These are phyloP conservation scores for Corynorhinus townsendii DNA, from an alignment of 2,113 vertebrate genomes.

Conservation along the genomic window DNA sequence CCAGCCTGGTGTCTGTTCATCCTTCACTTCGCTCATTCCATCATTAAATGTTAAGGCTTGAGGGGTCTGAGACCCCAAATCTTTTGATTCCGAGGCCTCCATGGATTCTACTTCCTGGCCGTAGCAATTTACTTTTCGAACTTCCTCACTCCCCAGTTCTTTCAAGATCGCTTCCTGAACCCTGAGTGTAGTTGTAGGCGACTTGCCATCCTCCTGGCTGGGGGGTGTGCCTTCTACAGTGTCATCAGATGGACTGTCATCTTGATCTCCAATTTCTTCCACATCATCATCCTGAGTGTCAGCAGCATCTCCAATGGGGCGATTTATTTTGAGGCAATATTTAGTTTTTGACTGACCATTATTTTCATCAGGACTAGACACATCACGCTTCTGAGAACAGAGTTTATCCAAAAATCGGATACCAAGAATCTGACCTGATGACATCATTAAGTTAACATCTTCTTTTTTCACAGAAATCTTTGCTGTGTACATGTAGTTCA, in stretches of 20 bases:
- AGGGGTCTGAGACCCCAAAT: conserved; percentile 90
- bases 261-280: conserved; percentile 95
- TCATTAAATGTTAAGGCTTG: conserved; percentile 94
- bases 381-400: conserved; percentile 95
- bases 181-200: conserved; percentile 87
- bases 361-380: conserved; percentile 90
- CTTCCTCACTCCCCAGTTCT: conserved; percentile 96
- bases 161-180: conserved; percentile 98
- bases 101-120: conserved; percentile 97
- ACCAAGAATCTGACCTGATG: conserved; percentile 96
- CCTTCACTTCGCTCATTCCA: conserved; percentile 92
- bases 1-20: conserved; percentile 89
- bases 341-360: conserved; percentile 86
- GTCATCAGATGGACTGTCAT: conserved; percentile 88
- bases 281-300: conserved; percentile 87
- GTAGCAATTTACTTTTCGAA: conserved; percentile 96
- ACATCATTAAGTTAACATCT: conserved; percentile 99
- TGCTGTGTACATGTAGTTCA: conserved; percentile 99
- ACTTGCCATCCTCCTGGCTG: conserved; percentile 89
- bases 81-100: conserved; percentile 87
- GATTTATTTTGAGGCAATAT: conserved; percentile 89
- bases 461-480: conserved; percentile 97
- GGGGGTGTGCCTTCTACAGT: conserved; percentile 87
- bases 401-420: conserved; percentile 98
- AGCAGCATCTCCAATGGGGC: conserved; percentile 83